A percentile compares a stretch with the other conserved stretches of the same genome.
phyloP scores from a whole-genome alignment of 2,888 invertebrate genomes.

The Cheilosia pagana region DNA sequence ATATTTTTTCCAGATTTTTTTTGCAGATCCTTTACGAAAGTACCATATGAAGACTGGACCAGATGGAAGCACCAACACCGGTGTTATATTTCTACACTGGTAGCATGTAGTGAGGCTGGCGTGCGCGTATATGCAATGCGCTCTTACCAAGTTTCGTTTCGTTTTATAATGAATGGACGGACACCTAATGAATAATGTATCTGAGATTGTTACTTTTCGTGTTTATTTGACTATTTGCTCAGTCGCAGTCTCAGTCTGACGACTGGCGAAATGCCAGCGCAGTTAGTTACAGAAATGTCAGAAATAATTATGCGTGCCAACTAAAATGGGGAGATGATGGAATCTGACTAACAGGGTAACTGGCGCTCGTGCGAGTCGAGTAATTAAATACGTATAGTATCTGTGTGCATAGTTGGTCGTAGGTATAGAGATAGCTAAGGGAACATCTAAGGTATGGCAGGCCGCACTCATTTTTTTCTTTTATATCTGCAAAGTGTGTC shows the following conservation, averaged over 20 bases:
- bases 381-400: conserved; percentile 49
- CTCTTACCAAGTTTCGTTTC: conserved; percentile 50
- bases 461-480: background rate
- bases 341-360: conserved; percentile 44
- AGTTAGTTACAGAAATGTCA: conserved; percentile 66
- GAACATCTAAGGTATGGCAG: conserved; percentile 38
- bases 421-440: background rate
- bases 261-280: conserved; percentile 35
- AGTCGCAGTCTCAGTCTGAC: background rate
- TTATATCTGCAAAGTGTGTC: conserved; percentile 4
- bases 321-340: conserved; percentile 38
- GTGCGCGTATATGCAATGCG: conserved; percentile 31
- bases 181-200: conserved; percentile 76
- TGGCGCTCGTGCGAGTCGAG: conserved; percentile 60
- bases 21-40: conserved; percentile 27
- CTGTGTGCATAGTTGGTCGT: conserved; percentile 38
- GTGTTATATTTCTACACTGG: conserved; percentile 55
- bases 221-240: conserved; percentile 74
- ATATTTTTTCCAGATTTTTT: conserved; percentile 9
- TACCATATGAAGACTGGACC: conserved; percentile 44
- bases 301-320: conserved; percentile 67
- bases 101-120: conserved; percentile 17
- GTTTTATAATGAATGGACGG: conserved; percentile 74
- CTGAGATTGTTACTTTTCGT: conserved; percentile 76
- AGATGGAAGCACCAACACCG: conserved; percentile 47